These are phyloP conservation scores for Hipposideros armiger DNA, from an alignment of 2,113 vertebrate genomes.

Conservation along the genomic window DNA sequence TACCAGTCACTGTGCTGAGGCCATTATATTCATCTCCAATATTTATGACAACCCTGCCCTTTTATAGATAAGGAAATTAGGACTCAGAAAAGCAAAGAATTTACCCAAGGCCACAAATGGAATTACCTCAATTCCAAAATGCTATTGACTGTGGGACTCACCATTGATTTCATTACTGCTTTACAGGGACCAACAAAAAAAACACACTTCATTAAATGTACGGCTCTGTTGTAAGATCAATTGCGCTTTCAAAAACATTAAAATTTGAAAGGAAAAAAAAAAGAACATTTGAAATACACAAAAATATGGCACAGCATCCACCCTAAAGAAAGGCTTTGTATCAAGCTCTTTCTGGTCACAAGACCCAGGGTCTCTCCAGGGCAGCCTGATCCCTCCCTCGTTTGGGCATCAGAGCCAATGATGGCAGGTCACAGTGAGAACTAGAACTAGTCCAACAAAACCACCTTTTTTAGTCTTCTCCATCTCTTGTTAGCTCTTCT, in stretches of 20 bases:
- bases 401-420: rapidly evolving
- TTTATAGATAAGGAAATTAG: slow-evolving; percentile 65
- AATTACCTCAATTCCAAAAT: slow-evolving; percentile 41
- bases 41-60: slow-evolving; percentile 28
- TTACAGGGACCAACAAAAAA: slow-evolving; percentile 64
- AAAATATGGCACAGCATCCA: not conserved
- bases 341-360: not conserved
- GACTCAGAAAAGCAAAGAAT: slow-evolving; percentile 62
- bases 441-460: not conserved
- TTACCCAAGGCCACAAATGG: slow-evolving; percentile 63
- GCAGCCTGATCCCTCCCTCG: not conserved
- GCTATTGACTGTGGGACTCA: slow-evolving; percentile 45
- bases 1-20: not conserved
- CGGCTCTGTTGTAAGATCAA: slow-evolving; percentile 11
- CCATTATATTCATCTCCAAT: slow-evolving; percentile 15
- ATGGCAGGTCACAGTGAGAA: no score
- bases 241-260: slow-evolving; percentile 45
- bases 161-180: slow-evolving; percentile 67
- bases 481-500: not conserved
- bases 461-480: not conserved
- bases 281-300: not conserved
- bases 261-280: slow-evolving; percentile 11
- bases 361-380: not conserved
- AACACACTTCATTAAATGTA: slow-evolving; percentile 51
- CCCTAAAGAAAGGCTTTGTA: not conserved